Conservation (phyloP, 2,888 invertebrate species). For the Sepiola atlantica region DNA sequence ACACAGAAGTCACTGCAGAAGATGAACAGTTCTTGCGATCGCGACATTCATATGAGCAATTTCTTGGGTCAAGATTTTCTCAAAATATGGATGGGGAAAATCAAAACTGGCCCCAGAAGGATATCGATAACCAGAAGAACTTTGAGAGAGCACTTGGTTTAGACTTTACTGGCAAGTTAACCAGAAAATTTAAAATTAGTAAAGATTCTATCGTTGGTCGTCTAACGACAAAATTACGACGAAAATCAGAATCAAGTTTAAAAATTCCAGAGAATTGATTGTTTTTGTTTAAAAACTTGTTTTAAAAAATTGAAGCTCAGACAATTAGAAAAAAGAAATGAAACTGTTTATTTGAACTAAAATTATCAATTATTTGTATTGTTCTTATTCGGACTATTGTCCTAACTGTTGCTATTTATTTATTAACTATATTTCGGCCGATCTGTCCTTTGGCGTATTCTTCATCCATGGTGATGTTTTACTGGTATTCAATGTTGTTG, state of each 20-base stretch:
- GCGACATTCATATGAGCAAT: constrained; percentile 36
- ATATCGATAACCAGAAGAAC: not conserved
- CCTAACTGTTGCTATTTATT: too few species aligned
- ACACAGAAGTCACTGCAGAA: not conserved
- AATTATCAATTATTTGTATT: not conserved
- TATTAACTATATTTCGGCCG: too few species aligned
- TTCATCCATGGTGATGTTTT: too few species aligned
- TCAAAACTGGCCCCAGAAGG: not conserved
- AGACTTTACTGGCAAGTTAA: not conserved
- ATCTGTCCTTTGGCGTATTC: too few species aligned
- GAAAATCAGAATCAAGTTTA: not conserved
- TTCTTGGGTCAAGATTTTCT: not conserved
- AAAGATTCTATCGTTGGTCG: constrained; percentile 32
- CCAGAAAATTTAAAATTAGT: not conserved
- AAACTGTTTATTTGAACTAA: not conserved
- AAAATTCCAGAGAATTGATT: not conserved
- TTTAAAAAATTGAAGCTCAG: not conserved
- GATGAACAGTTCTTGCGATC: constrained; percentile 33
- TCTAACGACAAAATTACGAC: constrained; percentile 22
- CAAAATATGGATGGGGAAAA: not conserved
- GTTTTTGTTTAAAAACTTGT: not conserved
- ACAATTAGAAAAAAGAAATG: not conserved
- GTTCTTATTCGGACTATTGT: too few species aligned
- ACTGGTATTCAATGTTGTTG: too few species aligned
- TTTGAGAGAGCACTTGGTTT: not conserved